Percentiles rank a stretch among this genome's conserved stretches.
Conservation (phyloP, 30 jellyfish, hydroid and myxozoan species). For the Cassiopea andromeda region DNA sequence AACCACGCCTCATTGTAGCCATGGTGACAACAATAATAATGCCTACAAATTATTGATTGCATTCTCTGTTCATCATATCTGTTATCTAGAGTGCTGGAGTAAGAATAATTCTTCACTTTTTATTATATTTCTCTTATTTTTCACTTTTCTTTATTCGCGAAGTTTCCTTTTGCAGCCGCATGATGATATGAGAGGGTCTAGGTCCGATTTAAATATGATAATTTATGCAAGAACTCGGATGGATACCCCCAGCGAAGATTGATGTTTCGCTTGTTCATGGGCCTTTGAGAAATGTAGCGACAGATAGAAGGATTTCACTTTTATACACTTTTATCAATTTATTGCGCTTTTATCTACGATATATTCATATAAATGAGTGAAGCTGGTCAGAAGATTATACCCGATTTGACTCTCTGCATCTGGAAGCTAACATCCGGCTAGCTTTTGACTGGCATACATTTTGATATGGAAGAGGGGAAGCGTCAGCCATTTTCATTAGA, state of each 20-base stretch:
- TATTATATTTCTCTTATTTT: neutral
- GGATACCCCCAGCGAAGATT: constrained; percentile 95
- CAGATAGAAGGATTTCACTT: constrained; percentile 44
- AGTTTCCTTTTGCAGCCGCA: neutral
- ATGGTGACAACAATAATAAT: no score
- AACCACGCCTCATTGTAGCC: no score
- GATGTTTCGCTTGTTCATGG: constrained; percentile 98
- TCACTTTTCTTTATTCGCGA: neutral
- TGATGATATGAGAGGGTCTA: constrained; percentile 30
- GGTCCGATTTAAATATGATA: constrained; percentile 80
- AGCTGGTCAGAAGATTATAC: constrained; percentile 11
- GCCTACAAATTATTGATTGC: no score
- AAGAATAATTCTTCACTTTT: neutral
- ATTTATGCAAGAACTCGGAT: constrained; percentile 76
- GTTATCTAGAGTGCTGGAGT: neutral
- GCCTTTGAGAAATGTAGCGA: constrained; percentile 64
- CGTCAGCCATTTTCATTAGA: constrained; percentile 76
- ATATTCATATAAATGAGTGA: constrained; percentile 23
- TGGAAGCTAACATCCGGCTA: constrained; percentile 5
- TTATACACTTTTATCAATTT: constrained; percentile 23
- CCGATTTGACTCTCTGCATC: constrained; percentile 12
- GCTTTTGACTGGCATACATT: constrained; percentile 15
- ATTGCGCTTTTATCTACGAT: constrained; percentile 2
- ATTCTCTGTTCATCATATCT: neutral
- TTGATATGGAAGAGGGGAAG: constrained; percentile 47